Conservation (phyloP, 1,140 invertebrate species). For the Manduca sexta region DNA sequence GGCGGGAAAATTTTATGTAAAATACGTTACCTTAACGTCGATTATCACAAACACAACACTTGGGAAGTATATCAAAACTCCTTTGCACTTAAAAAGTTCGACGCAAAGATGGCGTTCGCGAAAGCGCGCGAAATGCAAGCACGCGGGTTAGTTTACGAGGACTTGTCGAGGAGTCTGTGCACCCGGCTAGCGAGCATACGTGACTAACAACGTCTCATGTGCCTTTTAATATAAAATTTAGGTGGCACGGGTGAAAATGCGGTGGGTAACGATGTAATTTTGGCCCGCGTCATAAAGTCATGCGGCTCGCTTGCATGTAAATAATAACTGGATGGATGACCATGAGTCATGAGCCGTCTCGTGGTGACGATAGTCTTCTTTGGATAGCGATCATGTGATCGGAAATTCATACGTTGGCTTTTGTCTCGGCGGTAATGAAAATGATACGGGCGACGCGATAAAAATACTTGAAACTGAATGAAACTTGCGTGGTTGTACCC, state of each 20-base stretch:
- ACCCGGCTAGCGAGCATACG: conserved; percentile 47
- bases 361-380: background rate
- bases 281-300: conserved; percentile 46
- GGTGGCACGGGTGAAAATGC: conserved; percentile 43
- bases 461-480: no score
- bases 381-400: no score
- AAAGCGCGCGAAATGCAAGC: conserved; percentile 23
- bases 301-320: conserved; percentile 19
- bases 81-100: conserved; percentile 17
- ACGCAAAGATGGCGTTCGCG: conserved; percentile 13
- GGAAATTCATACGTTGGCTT: no score
- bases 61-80: background rate
- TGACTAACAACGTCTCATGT: conserved; percentile 54
- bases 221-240: conserved; percentile 59
- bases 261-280: conserved; percentile 42
- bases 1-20: conserved; percentile 6
- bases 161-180: conserved; percentile 28
- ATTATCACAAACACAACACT: background rate
- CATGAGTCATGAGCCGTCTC: conserved; percentile 1
- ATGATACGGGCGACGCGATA: no score
- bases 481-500: no score
- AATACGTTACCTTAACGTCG: conserved; percentile 20
- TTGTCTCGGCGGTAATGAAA: no score
- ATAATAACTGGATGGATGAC: conserved; percentile 16
- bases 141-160: background rate